Percentiles rank a stretch among this genome's conserved stretches.
phyloP scores from a whole-genome alignment of 2,113 vertebrate species.

The Erpornis zantholeuca region DNA sequence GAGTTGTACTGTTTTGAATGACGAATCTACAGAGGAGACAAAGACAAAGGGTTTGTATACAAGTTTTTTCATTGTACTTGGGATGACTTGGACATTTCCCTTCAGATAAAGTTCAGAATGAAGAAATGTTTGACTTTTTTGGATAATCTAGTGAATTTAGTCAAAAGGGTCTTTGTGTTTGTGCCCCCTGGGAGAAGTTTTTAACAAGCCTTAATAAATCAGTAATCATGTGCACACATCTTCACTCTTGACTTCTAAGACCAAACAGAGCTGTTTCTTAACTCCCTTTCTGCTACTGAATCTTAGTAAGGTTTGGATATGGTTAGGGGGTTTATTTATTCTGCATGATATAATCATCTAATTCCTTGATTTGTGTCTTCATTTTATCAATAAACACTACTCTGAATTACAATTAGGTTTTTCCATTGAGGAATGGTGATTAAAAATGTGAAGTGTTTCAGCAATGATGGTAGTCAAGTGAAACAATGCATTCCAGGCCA shows the following conservation, averaged over 20 bases:
- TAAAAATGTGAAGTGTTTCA: background rate
- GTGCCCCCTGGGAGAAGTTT: background rate
- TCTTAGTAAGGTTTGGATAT: background rate
- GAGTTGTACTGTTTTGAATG: background rate
- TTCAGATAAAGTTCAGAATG: background rate
- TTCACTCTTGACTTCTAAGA: background rate
- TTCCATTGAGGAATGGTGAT: background rate
- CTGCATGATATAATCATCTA: background rate
- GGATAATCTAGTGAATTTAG: background rate
- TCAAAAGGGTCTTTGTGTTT: background rate
- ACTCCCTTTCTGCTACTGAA: background rate
- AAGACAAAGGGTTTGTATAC: background rate
- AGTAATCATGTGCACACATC: background rate
- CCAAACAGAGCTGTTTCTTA: background rate
- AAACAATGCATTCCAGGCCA: background rate
- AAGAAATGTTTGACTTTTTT: background rate
- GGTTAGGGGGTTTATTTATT: background rate
- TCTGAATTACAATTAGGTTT: background rate
- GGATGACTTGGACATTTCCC: background rate
- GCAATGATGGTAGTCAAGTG: background rate
- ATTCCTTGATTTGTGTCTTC: background rate
- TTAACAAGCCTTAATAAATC: background rate
- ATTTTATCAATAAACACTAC: background rate
- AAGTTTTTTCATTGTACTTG: rapidly evolving
- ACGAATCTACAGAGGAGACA: background rate